Evolutionary conservation across 2,113 vertebrate genomes (phyloP).

Genomic region (Mustela lutreola): DNA sequence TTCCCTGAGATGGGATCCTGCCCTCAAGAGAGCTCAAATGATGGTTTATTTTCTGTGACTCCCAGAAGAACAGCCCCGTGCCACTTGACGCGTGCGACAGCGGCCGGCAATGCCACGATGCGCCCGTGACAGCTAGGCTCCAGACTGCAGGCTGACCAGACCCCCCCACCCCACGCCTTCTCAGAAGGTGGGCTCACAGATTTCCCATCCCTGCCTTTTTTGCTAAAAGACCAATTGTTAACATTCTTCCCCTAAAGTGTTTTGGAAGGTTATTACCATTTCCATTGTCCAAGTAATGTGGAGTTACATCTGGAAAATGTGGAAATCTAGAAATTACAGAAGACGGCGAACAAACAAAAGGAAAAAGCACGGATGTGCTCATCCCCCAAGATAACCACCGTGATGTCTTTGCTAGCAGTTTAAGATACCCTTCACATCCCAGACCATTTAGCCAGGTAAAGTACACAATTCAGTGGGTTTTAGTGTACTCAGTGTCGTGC

Average conservation of each 20-base stretch:
- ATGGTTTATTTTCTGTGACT: neutral
- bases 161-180: neutral
- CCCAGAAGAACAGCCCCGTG: neutral
- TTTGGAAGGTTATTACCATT: neutral
- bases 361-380: neutral
- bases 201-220: neutral
- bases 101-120: neutral
- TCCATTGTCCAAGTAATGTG: neutral
- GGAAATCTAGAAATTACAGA: neutral
- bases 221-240: neutral
- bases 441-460: no score
- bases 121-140: neutral
- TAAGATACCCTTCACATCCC: neutral
- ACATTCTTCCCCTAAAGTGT: neutral
- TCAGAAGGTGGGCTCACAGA: neutral
- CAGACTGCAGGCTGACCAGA: neutral
- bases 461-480: neutral
- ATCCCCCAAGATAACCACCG: neutral
- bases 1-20: conserved; percentile 10
- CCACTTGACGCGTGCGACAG: neutral
- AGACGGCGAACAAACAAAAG: neutral
- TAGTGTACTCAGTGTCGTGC: neutral
- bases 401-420: neutral
- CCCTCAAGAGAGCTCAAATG: neutral
- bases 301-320: neutral